These are phyloP conservation scores for Camponotus floridanus DNA, from an alignment of 1,140 invertebrate genomes.

Conservation along the genomic window DNA sequence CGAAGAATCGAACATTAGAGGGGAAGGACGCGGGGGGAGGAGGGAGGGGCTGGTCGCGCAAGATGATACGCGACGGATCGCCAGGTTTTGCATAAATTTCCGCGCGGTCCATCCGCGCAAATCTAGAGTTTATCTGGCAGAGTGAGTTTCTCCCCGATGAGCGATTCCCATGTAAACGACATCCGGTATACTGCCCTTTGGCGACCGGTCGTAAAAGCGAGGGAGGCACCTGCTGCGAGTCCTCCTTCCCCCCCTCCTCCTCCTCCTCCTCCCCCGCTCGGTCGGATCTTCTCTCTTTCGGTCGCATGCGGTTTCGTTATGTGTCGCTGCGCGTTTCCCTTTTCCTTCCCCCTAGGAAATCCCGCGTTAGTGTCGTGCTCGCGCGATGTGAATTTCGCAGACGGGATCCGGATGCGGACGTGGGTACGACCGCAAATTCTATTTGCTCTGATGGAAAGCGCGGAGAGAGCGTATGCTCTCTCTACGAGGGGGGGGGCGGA, in stretches of 20 bases:
- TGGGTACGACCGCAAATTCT: conserved; percentile 82
- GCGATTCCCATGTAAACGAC: conserved; percentile 77
- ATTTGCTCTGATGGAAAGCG: conserved; percentile 81
- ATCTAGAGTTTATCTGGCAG: conserved; percentile 73
- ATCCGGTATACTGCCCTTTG: conserved; percentile 77
- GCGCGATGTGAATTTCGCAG: conserved; percentile 41
- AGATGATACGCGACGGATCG: conserved; percentile 59
- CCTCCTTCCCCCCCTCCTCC: background rate
- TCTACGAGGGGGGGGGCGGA: conserved; percentile 62
- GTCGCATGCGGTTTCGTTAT: background rate
- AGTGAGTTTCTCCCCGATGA: conserved; percentile 73
- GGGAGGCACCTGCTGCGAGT: conserved; percentile 59
- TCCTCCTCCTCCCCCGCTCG: background rate
- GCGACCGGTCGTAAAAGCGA: conserved; percentile 74
- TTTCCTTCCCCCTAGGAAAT: background rate
- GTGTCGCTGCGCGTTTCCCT: background rate
- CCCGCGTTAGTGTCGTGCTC: background rate
- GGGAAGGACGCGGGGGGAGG: background rate
- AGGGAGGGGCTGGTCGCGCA: conserved; percentile 10
- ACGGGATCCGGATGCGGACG: conserved; percentile 31
- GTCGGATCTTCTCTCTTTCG: conserved; percentile 11
- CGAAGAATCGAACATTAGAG: conserved; percentile 1
- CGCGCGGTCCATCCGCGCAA: conserved; percentile 50
- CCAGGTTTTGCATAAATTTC: conserved; percentile 77
- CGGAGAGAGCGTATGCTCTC: conserved; percentile 70